phyloP scores from a whole-genome alignment of 2,113 vertebrate genomes.

The Urocitellus parryii region DNA sequence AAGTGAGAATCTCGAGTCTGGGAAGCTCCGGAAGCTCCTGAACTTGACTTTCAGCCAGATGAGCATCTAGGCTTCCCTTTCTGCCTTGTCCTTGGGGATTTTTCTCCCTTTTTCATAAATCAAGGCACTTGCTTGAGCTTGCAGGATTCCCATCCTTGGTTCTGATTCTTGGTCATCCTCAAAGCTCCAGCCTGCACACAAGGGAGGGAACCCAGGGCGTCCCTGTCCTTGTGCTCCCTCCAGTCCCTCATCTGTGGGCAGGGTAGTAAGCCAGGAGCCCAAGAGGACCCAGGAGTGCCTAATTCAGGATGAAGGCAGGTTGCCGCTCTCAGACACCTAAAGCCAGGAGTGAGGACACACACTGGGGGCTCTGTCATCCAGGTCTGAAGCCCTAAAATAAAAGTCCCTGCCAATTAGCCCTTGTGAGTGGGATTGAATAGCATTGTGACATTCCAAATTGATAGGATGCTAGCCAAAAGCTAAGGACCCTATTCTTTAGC shows the following conservation, averaged over 20 bases:
- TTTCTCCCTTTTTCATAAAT: not conserved
- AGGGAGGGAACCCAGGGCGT: not conserved
- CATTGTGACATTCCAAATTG: not conserved
- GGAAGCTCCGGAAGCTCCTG: not conserved
- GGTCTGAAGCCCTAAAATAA: not conserved
- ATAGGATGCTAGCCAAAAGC: conserved; percentile 14
- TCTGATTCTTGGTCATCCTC: not conserved
- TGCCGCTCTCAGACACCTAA: not conserved
- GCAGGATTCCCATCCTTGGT: not conserved
- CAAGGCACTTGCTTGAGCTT: not conserved
- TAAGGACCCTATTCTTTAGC: conserved; percentile 33
- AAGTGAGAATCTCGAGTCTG: not conserved
- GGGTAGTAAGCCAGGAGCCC: not conserved
- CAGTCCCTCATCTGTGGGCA: not conserved
- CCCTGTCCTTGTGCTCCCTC: not conserved
- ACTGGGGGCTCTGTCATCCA: no score
- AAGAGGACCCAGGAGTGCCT: not conserved
- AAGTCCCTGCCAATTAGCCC: not conserved
- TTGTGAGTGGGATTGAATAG: not conserved
- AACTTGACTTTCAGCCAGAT: not conserved
- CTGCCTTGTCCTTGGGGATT: not conserved
- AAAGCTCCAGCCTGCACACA: not conserved
- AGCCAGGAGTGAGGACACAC: not conserved
- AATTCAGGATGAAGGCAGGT: not conserved
- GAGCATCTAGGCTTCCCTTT: not conserved